Percentiles rank a stretch among this genome's conserved stretches.
phyloP scores from a whole-genome alignment of 30 jellyfish, hydroid and myxozoan species.

The Nemopilema nomurai region DNA sequence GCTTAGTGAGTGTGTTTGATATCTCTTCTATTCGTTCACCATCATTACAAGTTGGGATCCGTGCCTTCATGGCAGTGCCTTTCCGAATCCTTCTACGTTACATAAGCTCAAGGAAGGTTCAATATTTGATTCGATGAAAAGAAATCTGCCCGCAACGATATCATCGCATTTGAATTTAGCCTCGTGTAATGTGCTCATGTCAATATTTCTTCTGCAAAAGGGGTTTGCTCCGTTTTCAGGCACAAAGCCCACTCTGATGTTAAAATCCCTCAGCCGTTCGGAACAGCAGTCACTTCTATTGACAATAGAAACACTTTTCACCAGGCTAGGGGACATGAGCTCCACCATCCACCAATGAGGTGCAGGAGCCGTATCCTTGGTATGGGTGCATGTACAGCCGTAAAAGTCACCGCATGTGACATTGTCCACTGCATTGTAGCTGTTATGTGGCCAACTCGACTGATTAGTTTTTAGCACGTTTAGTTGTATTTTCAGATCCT shows the following conservation, averaged over 20 bases:
- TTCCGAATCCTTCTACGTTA: background rate
- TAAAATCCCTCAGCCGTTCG: background rate
- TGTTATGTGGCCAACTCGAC: too few relatives aligned
- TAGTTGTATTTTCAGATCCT: too few relatives aligned
- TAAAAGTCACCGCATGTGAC: background rate
- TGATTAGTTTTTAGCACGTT: too few relatives aligned
- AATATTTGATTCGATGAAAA: background rate
- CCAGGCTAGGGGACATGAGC: background rate
- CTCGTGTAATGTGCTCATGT: background rate
- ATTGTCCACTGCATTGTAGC: background rate
- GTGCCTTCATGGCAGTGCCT: background rate
- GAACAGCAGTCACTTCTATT: constrained; percentile 15
- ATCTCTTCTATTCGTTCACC: too few relatives aligned
- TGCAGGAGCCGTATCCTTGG: background rate
- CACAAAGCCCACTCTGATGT: constrained; percentile 10
- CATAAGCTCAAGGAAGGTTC: background rate
- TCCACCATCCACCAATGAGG: constrained; percentile 8
- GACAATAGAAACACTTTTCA: background rate
- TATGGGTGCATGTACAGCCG: background rate
- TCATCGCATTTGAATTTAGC: background rate
- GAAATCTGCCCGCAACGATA: background rate
- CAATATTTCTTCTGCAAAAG: background rate
- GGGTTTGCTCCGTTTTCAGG: background rate
- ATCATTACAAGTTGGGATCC: too few relatives aligned
- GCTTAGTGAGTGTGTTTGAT: too few relatives aligned